phyloP scores from a whole-genome alignment of 2,888 invertebrate species.

The Neoascia interrupta region DNA sequence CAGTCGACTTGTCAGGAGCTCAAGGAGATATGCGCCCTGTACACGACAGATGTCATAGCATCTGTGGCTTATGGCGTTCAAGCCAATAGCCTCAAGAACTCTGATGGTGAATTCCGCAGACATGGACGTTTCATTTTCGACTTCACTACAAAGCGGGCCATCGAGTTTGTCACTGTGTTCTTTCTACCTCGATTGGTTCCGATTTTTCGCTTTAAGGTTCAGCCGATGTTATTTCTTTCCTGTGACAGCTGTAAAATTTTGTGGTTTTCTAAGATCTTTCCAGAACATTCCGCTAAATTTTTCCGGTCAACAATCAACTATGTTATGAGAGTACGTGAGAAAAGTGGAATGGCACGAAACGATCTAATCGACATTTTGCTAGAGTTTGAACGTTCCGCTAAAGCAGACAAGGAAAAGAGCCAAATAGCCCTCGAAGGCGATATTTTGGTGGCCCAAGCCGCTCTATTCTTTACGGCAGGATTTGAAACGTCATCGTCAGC shows the following conservation, averaged over 20 bases:
- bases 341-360: conserved; percentile 76
- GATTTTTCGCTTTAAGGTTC: conserved; percentile 75
- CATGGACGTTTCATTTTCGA: conserved; percentile 79
- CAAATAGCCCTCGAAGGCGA: conserved; percentile 76
- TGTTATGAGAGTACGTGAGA: conserved; percentile 78
- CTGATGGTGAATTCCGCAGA: conserved; percentile 79
- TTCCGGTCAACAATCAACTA: conserved; percentile 78
- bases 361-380: conserved; percentile 79
- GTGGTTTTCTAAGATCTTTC: conserved; percentile 74
- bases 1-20: conserved; percentile 74
- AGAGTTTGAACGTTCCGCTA: conserved; percentile 73
- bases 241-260: no score
- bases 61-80: conserved; percentile 80
- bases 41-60: conserved; percentile 80
- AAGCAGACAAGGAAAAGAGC: conserved; percentile 42
- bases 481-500: conserved; percentile 79
- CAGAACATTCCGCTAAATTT: conserved; percentile 75
- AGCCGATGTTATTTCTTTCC: no score
- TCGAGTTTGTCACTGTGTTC: conserved; percentile 78
- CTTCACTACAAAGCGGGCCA: conserved; percentile 74
- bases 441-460: conserved; percentile 78
- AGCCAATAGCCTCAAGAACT: conserved; percentile 79
- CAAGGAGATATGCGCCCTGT: conserved; percentile 77
- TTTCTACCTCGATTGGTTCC: conserved; percentile 79
- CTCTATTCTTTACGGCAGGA: conserved; percentile 78